Evolutionary conservation across 2,113 vertebrate genomes (phyloP).

Genomic region (Anas platyrhynchos): DNA sequence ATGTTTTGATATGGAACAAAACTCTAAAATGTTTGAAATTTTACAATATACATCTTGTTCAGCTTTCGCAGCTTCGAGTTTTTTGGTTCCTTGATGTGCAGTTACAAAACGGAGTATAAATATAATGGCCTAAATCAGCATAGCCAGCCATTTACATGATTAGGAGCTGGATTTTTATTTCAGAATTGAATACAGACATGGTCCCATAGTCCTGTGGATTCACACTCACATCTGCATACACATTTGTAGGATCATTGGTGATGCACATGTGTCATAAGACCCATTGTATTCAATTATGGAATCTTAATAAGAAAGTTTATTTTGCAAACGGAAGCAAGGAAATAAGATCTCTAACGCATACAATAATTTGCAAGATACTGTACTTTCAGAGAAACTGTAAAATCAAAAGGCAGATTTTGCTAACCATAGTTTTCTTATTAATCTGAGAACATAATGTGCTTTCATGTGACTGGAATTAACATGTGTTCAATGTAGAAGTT

Average conservation of each 20-base stretch:
- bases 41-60: neutral
- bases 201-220: neutral
- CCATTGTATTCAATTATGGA: neutral
- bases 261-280: neutral
- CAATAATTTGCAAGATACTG: neutral
- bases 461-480: neutral
- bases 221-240: neutral
- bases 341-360: neutral
- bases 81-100: neutral
- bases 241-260: neutral
- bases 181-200: neutral
- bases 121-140: neutral
- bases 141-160: neutral
- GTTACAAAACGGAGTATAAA: neutral
- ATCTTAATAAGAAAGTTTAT: neutral
- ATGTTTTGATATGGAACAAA: slow-evolving; percentile 44
- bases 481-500: neutral
- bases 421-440: neutral
- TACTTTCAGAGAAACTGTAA: neutral
- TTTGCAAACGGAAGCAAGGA: neutral
- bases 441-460: neutral
- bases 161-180: neutral
- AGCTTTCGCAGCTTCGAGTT: neutral
- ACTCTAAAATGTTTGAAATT: slow-evolving; percentile 4
- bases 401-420: slow-evolving; percentile 22